These are phyloP conservation scores for Galerucella calmariensis DNA, from an alignment of 2,888 invertebrate genomes.

Conservation along the genomic window DNA sequence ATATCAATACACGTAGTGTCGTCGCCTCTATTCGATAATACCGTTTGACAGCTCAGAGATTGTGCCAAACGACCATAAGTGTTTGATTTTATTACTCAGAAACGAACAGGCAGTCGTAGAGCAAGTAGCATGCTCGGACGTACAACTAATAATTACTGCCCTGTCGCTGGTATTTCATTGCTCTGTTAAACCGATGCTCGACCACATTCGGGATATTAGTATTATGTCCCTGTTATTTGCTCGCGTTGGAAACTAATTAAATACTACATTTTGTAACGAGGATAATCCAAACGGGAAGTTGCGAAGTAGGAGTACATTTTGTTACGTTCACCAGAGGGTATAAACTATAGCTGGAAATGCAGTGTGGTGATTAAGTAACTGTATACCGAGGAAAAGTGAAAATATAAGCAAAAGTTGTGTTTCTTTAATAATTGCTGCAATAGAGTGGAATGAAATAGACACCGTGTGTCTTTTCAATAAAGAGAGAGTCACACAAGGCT, in stretches of 20 bases:
- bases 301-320: neutral
- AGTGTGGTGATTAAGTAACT: neutral
- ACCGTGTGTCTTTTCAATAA: no score
- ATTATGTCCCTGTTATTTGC: conserved; percentile 29
- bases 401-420: no score
- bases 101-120: conserved; percentile 25
- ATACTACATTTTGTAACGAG: conserved; percentile 24
- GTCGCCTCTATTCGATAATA: no score
- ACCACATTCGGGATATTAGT: conserved; percentile 35
- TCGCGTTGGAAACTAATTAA: conserved; percentile 23
- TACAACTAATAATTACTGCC: conserved; percentile 35
- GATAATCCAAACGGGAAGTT: conserved; percentile 10
- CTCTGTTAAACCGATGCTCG: conserved; percentile 31
- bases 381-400: neutral
- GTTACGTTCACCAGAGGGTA: neutral
- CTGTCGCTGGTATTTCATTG: conserved; percentile 35
- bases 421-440: no score
- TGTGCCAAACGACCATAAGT: conserved; percentile 59
- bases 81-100: conserved; percentile 57
- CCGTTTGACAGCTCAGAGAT: conserved; percentile 47
- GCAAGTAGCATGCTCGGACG: conserved; percentile 26
- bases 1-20: no score
- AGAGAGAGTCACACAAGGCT: no score
- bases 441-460: no score
- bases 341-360: neutral